These are phyloP conservation scores for Alauda arvensis DNA, from an alignment of 2,797 vertebrate genomes.

Conservation along the genomic window DNA sequence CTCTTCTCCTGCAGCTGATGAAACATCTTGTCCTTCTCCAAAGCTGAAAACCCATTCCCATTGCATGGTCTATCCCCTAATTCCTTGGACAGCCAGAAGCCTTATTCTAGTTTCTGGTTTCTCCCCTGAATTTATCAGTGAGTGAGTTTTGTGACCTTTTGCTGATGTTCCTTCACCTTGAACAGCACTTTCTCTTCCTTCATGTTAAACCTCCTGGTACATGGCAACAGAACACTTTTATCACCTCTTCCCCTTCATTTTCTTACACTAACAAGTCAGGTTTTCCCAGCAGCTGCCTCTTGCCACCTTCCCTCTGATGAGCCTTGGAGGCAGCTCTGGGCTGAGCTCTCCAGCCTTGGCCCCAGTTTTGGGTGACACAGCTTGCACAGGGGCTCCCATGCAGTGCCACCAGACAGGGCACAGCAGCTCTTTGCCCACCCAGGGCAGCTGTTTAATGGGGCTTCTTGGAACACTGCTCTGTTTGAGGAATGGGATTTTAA, in stretches of 20 bases:
- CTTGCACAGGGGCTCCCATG: fast-evolving
- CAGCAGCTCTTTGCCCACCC: not conserved
- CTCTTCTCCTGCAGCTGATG: not conserved
- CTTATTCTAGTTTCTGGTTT: not conserved
- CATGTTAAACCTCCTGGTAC: conserved; percentile 8
- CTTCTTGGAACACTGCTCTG: not conserved
- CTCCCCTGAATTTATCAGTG: conserved; percentile 22
- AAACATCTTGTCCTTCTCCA: not conserved
- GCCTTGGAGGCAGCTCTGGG: not conserved
- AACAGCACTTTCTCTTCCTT: conserved; percentile 8
- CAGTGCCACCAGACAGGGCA: not conserved
- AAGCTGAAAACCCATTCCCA: not conserved
- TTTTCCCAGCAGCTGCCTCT: not conserved
- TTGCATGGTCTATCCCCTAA: not conserved
- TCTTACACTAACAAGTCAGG: not conserved
- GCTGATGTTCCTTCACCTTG: conserved; percentile 23
- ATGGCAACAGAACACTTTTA: not conserved
- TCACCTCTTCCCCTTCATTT: conserved; percentile 27
- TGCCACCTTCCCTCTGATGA: not conserved
- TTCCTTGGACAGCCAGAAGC: not conserved
- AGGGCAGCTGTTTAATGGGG: not conserved
- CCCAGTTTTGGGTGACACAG: not conserved
- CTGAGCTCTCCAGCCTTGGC: not conserved
- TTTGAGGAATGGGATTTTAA: not conserved
- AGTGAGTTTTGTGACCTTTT: conserved; percentile 14